These are phyloP conservation scores for Phyto melanocephala DNA, from an alignment of 2,888 invertebrate species.

Conservation along the genomic window DNA sequence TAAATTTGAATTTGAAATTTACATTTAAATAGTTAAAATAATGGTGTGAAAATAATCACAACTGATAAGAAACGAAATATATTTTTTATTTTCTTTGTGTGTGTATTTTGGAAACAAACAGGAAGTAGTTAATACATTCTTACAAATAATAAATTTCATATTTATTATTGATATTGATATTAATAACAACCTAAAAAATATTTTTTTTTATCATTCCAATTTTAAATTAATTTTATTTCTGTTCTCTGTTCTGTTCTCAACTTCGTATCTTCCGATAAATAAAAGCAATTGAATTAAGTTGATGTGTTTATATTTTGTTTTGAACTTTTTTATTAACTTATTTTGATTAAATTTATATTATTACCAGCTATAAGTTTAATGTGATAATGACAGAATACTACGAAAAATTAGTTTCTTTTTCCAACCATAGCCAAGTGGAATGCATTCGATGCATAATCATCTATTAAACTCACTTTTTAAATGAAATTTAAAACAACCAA, in stretches of 20 bases:
- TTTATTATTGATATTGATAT: neutral
- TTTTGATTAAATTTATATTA: too few relatives aligned
- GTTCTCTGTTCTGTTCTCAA: neutral
- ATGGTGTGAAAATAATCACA: neutral
- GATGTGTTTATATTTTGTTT: too few relatives aligned
- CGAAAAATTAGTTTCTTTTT: too few relatives aligned
- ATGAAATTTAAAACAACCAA: too few relatives aligned
- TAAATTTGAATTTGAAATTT: neutral
- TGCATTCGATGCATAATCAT: too few relatives aligned
- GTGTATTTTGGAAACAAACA: neutral
- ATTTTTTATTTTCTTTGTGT: neutral
- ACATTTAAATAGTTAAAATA: conserved; percentile 21
- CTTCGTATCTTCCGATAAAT: neutral
- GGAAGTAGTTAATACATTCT: conserved; percentile 4
- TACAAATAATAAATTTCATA: neutral
- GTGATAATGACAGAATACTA: too few relatives aligned
- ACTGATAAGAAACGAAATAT: neutral
- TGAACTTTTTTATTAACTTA: too few relatives aligned
- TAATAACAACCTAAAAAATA: neutral
- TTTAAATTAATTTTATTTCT: neutral
- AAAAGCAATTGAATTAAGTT: neutral
- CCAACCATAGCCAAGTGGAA: too few relatives aligned
- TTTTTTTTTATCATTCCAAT: neutral
- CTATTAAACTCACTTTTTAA: too few relatives aligned
- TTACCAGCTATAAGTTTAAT: too few relatives aligned